Evolutionary conservation across 2,888 invertebrate species (phyloP), one percentile per base, ranked within the genome.

Genomic region (Thymelicus acteon): DNA sequence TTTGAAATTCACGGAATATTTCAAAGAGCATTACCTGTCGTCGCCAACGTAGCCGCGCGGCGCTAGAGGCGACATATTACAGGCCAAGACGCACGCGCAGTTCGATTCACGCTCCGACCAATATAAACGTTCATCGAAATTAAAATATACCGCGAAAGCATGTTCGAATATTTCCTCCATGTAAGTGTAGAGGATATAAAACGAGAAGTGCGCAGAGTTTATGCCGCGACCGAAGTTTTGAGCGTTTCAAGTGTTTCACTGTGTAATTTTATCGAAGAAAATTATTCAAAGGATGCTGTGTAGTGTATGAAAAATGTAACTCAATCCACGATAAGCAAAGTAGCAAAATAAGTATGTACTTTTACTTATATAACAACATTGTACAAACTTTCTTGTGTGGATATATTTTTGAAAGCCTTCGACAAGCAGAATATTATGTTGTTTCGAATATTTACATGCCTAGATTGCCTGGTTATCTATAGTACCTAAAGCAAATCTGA

Each of bases 71-170:
- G 82, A 78, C 82, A 84, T 78, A 79, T 82, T 78, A 83, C 82
- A 79, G 85, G 86, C 83, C 84, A 81, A 81, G 82, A 78, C 87
- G 85, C 85, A 80, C 85, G 88, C 91, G 90, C 90, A 90, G 89
- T 91, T 80, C 80, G 79, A 83, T 79, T 81, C 82, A 82, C 88
- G 88, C 88, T 79, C 80, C 88, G 86, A 81, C 87, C 85, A 86
- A 88, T 89, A 87, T 87, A 88, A 90, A 89, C 91, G 92, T 89
- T 85, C 85, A 88, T 88, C 81, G 82, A 88, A 85, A 83, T 86
- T 85, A 84, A 87, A 89, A 84, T 83, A 84, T 82, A 85, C 80
- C 82, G 80, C 80, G 81, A 85, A 87, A 89, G 82, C 87, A 80
- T 83, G 82, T 76, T 80, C 76, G 77, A 72, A 81, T 80, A 75